phyloP scores from a whole-genome alignment of 2,797 vertebrate species.

The Esox masquinongy region DNA sequence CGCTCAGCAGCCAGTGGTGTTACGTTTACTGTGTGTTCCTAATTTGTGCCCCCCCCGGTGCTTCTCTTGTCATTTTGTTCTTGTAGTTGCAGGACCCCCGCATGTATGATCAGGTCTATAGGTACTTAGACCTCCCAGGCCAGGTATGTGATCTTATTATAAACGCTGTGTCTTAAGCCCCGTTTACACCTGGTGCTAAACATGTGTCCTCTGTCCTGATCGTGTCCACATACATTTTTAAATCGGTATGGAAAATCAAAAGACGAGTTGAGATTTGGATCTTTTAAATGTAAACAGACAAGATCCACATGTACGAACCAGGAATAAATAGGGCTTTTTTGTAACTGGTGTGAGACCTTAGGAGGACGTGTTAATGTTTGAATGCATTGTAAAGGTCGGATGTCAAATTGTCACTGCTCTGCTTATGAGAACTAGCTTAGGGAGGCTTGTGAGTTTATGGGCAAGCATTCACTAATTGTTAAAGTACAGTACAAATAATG shows the following conservation, averaged over 20 bases:
- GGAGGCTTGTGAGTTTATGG: conserved; percentile 31
- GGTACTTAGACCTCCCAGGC: conserved; percentile 82
- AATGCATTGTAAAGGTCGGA: background rate
- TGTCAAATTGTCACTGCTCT: background rate
- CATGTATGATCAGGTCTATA: conserved; percentile 83
- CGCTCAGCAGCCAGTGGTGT: conserved; percentile 42
- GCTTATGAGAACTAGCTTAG: conserved; percentile 32
- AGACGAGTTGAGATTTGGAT: too few species aligned
- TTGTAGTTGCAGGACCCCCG: conserved; percentile 81
- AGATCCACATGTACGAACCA: too few species aligned
- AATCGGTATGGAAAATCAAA: too few species aligned
- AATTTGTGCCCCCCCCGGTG: conserved; percentile 54
- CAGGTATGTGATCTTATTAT: conserved; percentile 73
- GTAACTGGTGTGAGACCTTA: background rate
- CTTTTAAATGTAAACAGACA: too few species aligned
- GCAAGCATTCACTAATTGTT: background rate
- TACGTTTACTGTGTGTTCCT: conserved; percentile 50
- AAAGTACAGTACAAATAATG: background rate
- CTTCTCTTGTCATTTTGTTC: conserved; percentile 72
- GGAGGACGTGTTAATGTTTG: background rate
- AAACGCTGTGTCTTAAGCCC: background rate
- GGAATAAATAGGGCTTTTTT: too few species aligned
- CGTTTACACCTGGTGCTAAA: too few species aligned
- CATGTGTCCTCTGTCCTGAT: too few species aligned
- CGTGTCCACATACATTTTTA: too few species aligned